Evolutionary conservation across 2,113 vertebrate genomes (phyloP), one percentile per base, ranked within the genome.

Genomic region (Pandion haliaetus): DNA sequence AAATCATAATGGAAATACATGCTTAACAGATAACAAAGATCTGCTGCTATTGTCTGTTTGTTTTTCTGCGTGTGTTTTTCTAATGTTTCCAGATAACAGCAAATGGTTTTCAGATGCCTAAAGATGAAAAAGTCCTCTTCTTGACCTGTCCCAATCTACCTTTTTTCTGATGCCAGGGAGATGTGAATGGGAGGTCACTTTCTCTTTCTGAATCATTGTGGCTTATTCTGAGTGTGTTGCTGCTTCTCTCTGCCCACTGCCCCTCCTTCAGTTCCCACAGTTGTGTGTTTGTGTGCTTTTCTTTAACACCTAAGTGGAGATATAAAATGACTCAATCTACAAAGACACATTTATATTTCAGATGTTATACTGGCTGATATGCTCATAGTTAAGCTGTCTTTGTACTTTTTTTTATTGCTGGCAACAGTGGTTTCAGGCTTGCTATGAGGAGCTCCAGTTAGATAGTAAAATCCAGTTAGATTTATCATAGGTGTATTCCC

Each of bases 321-420:
- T 70, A 78, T 52, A 80, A 96, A 98, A 96, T 90, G 65, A 93
- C 44, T 94, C 76, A 93, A 72, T 94, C 91, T 95, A 65, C 40
- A 82, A n/a, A 50, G 86, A 92, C 61, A 93, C 61, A 90, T 95
- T 95, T 82, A 95, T 82, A 79, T 95, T 84, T 90, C 62, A 65
- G 85, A 82, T 86, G 80, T 89, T 96, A 25, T 63, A 36, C 45
- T 80, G 80, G 66, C 67, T 91, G 86, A 88, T 93, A 83, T 88
- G 69, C 63, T 97, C 26, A 40, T 28, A 82, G 67, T 87, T 92
- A 86, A 88, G 40, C 45, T 77, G 40, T 77, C 55, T 88, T 93
- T 40, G 62, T 92, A 77, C 76, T 18, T 16, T 73, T 80, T 69
- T 94, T 93, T 83, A 59, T 95, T 70, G 70, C 66, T 91, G 38